A percentile compares a stretch with the other conserved stretches of the same genome.
Evolutionary conservation across 2,113 vertebrate species (phyloP).

Genomic region (Tenebrosternarchus preto): DNA sequence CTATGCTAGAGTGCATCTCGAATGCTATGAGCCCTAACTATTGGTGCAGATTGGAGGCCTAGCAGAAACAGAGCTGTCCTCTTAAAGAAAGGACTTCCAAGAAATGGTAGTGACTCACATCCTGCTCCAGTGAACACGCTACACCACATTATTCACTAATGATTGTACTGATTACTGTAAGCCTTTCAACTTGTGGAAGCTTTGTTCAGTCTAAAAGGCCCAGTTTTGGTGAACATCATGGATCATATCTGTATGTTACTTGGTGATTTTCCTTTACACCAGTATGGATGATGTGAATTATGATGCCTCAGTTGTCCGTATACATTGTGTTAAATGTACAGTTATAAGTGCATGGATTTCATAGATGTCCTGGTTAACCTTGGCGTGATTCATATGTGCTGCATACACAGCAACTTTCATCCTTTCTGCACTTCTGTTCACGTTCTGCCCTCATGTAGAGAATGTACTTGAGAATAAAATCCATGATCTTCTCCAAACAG

Average conservation of each 20-base stretch:
- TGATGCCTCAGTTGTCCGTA: not conserved
- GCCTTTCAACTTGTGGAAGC: not conserved
- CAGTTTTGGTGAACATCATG: too few species aligned
- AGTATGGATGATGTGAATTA: not conserved
- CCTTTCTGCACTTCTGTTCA: not conserved
- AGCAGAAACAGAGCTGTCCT: not conserved
- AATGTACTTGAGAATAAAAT: slow-evolving; percentile 15
- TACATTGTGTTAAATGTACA: not conserved
- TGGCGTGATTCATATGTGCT: slow-evolving; percentile 5
- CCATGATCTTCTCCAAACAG: slow-evolving; percentile 28
- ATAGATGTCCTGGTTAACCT: not conserved
- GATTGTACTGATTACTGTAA: not conserved
- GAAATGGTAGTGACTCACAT: slow-evolving; percentile 3
- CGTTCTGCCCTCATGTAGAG: not conserved
- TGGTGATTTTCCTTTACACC: not conserved
- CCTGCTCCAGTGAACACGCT: not conserved
- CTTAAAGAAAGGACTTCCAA: not conserved
- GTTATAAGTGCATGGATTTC: not conserved
- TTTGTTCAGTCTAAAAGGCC: not conserved
- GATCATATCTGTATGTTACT: too few species aligned
- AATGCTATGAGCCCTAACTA: not conserved
- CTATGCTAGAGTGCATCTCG: slow-evolving; percentile 5
- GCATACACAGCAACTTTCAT: not conserved
- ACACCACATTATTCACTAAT: not conserved
- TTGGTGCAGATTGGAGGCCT: not conserved